A percentile compares a stretch with the other conserved stretches of the same genome.
These are phyloP conservation scores for Mandrillus leucophaeus DNA, from an alignment of 2,113 vertebrate species.

Conservation along the genomic window DNA sequence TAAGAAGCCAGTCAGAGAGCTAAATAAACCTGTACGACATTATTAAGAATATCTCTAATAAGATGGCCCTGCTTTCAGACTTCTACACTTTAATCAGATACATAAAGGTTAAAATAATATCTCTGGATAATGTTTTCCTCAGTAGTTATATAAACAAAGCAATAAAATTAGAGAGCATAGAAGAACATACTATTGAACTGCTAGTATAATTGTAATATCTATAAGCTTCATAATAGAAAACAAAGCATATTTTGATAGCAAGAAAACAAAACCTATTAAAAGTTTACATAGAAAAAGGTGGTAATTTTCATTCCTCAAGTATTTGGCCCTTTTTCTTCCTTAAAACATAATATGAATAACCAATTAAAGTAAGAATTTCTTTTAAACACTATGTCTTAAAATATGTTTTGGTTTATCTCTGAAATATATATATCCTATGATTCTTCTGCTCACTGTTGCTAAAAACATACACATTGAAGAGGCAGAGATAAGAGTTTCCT, in stretches of 20 bases:
- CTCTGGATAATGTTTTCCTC: slow-evolving; percentile 43
- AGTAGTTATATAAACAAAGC: slow-evolving; percentile 58
- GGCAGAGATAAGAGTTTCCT: neutral
- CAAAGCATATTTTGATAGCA: slow-evolving; percentile 29
- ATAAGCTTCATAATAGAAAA: slow-evolving; percentile 50
- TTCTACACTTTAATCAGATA: slow-evolving; percentile 37
- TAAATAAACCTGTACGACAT: neutral
- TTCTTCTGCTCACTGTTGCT: neutral
- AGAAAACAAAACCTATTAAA: slow-evolving; percentile 50
- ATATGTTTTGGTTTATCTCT: neutral
- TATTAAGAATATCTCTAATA: neutral
- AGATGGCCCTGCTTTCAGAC: neutral
- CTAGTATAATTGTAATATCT: slow-evolving; percentile 49
- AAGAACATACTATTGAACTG: slow-evolving; percentile 57
- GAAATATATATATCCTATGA: neutral
- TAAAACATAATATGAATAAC: neutral
- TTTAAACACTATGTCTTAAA: slow-evolving; percentile 18
- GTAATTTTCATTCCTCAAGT: neutral
- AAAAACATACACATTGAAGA: neutral
- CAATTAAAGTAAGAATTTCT: slow-evolving; percentile 14
- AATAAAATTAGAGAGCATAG: slow-evolving; percentile 69
- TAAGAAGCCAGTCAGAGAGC: neutral
- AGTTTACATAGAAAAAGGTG: slow-evolving; percentile 21
- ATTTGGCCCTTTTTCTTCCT: neutral
- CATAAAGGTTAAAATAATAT: slow-evolving; percentile 47